phyloP scores from a whole-genome alignment of 2,888 invertebrate species.

The Eretmocerus hayati region DNA sequence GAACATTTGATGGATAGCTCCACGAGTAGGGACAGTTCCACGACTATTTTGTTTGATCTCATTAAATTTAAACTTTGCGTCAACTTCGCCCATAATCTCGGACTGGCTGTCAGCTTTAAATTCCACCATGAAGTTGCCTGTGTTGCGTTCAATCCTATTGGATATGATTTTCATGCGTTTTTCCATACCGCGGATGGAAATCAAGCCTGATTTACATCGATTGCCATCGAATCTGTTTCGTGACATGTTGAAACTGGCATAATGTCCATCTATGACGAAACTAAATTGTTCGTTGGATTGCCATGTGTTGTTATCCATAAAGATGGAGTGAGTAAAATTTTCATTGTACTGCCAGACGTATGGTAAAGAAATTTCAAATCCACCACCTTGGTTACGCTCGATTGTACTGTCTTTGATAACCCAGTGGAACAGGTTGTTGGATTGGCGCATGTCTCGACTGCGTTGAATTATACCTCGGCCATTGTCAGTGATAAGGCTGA shows the following conservation, averaged over 20 bases:
- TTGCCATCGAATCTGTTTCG: conserved; percentile 81
- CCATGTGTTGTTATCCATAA: conserved; percentile 82
- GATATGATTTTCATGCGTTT: conserved; percentile 80
- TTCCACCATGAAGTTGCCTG: conserved; percentile 76
- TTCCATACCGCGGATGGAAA: conserved; percentile 90
- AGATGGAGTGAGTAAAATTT: conserved; percentile 87
- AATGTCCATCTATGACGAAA: conserved; percentile 86
- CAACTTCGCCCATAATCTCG: conserved; percentile 80
- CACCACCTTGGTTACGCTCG: conserved; percentile 77
- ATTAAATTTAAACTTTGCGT: conserved; percentile 72
- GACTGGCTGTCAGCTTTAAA: conserved; percentile 88
- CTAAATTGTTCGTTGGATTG: conserved; percentile 78
- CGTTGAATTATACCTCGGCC: conserved; percentile 81
- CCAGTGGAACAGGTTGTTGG: conserved; percentile 97
- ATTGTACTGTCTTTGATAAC: conserved; percentile 78
- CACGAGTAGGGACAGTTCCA: conserved; percentile 35
- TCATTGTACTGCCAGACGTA: conserved; percentile 94
- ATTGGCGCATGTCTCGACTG: conserved; percentile 86
- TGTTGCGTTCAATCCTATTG: conserved; percentile 74
- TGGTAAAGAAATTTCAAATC: conserved; percentile 73
- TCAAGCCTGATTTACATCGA: conserved; percentile 69
- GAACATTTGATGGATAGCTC: conserved; percentile 43
- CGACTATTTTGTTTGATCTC: conserved; percentile 66
- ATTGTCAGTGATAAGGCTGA: conserved; percentile 76
- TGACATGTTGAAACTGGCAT: conserved; percentile 80